Percentiles rank a stretch among this genome's conserved stretches.
phyloP scores from a whole-genome alignment of 2,113 vertebrate species.

The Notothenia rossii region DNA sequence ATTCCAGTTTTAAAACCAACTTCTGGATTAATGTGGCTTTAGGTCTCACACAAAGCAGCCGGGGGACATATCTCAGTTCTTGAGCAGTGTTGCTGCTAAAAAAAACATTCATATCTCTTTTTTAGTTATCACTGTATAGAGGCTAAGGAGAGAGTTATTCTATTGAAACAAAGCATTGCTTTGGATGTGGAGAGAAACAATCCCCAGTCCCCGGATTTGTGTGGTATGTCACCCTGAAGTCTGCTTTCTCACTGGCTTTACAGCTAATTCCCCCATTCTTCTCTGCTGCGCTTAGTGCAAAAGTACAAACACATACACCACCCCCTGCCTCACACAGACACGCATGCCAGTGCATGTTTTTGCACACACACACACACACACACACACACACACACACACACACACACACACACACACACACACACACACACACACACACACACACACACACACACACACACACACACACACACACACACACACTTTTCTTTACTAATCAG shows the following conservation, averaged over 20 bases:
- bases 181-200: conserved; percentile 47
- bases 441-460: conserved; percentile 64
- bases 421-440: conserved; percentile 40
- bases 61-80: not conserved
- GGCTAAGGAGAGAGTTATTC: conserved; percentile 6
- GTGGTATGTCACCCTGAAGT: conserved; percentile 66
- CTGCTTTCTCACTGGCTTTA: conserved; percentile 67
- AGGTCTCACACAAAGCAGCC: not conserved
- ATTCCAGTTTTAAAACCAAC: conserved; percentile 10
- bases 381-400: conserved; percentile 51
- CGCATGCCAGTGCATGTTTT: conserved; percentile 69
- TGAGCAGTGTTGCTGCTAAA: not conserved
- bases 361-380: conserved; percentile 31
- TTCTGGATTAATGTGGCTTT: conserved; percentile 10
- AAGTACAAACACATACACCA: conserved; percentile 74
- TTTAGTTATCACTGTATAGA: not conserved
- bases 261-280: conserved; percentile 73
- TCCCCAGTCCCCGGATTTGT: conserved; percentile 58
- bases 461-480: conserved; percentile 26
- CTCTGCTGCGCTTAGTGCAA: conserved; percentile 65
- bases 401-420: conserved; percentile 35
- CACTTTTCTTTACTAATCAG: conserved; percentile 79
- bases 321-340: conserved; percentile 61
- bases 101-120: not conserved
- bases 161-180: conserved; percentile 21